Base-by-base conservation (phyloP, 2,113 vertebrate species). In the Taurulus bubalis region DNA sequence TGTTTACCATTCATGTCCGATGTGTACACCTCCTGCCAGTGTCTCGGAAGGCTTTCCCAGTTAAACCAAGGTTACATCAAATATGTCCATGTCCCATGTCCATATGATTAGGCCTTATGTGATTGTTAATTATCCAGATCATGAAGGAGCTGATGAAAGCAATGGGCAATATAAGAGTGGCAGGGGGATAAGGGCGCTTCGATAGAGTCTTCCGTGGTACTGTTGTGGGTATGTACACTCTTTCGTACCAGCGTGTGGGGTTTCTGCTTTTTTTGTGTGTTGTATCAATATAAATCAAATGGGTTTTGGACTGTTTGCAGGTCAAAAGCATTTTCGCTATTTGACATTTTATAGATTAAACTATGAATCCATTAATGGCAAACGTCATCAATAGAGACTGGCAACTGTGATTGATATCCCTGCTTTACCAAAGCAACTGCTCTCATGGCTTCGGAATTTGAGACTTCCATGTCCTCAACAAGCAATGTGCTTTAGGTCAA, bases 21-120 rank as follows among this genome's bases (percentile, higher is more conserved):
- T 73, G 62, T 60, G 60, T 26, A 12, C 75, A 77, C 79, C 79
- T 88, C 64, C 71, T 73, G 72, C 62, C 38, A 69, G 42, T 16
- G 66, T 86, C 90, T 81, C 87, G 0, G 36, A 71, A 90, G 87
- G 58, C 63, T 75, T 58, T 67, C 32, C 71, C 78, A 56, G 63
- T 79, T 86, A 87, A 90, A 92, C 84, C 83, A 88, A 91, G 84
- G 90, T 90, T 88, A 90, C 90, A 90, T 92, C 84, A 90, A 91
- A 91, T 91, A n/a, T n/a, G n/a, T n/a, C n/a, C 70, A 89, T 65
- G 84, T 67, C 62, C 72, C 73, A 81, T 84, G 87, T 90, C 84
- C 72, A 79, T 70, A 72, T 81, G 80, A 92, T 94, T 92, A 91
- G 75, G 69, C 82, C 76, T 83, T 70, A 77, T 73, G 72, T 85